Evolutionary conservation across 2,888 invertebrate genomes (phyloP).

Genomic region (Eucera pruinosa): DNA sequence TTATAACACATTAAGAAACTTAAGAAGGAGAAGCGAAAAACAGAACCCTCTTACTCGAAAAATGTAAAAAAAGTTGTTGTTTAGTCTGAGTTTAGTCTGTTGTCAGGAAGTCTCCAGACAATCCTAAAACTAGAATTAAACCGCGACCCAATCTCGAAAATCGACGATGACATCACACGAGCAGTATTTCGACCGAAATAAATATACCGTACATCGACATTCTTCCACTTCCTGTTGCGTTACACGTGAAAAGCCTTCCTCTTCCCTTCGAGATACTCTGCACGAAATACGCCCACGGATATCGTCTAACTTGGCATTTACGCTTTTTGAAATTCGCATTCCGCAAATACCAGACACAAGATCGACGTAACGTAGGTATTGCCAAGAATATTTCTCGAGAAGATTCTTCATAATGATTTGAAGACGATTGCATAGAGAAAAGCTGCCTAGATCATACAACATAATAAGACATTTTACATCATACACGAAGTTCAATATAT

Average conservation of each 20-base stretch:
- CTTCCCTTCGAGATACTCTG: not conserved
- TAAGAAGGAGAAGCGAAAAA: too few relatives aligned
- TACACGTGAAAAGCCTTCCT: slow-evolving; percentile 22
- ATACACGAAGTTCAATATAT: too few relatives aligned
- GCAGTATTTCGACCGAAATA: slow-evolving; percentile 68
- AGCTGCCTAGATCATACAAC: too few relatives aligned
- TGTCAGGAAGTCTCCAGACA: slow-evolving; percentile 49
- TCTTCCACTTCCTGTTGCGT: slow-evolving; percentile 44
- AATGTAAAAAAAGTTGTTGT: slow-evolving; percentile 38
- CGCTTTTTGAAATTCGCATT: slow-evolving; percentile 9
- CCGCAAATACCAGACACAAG: not conserved
- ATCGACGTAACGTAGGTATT: not conserved
- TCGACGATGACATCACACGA: slow-evolving; percentile 69
- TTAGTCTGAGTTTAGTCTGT: slow-evolving; percentile 52
- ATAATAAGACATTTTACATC: too few relatives aligned
- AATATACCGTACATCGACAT: slow-evolving; percentile 71
- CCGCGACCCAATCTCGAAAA: slow-evolving; percentile 66
- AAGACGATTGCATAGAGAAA: not conserved
- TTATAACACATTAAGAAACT: too few relatives aligned
- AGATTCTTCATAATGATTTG: not conserved
- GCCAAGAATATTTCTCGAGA: not conserved
- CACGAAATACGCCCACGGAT: not conserved
- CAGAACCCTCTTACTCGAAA: too few relatives aligned
- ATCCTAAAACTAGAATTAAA: slow-evolving; percentile 59
- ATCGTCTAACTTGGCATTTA: slow-evolving; percentile 20